These are phyloP conservation scores for Oligia latruncula DNA, from an alignment of 2,888 invertebrate species.

Conservation along the genomic window DNA sequence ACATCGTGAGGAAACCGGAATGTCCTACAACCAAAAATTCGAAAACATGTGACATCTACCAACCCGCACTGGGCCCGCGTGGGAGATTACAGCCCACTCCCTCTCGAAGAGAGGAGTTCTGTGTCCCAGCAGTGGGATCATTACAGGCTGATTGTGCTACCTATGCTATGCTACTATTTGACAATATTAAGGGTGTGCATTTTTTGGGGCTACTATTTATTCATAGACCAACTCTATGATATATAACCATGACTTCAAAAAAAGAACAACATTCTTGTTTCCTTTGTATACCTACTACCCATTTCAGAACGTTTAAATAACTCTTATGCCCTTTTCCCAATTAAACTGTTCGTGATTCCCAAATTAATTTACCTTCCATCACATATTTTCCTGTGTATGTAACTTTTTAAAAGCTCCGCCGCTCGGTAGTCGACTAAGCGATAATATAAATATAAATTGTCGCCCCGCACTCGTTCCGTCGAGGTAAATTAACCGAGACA, in stretches of 20 bases:
- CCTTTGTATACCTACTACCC: no score
- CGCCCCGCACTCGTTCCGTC: slow-evolving; percentile 54
- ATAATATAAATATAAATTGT: slow-evolving; percentile 69
- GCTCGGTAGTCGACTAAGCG: slow-evolving; percentile 37
- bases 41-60: background rate
- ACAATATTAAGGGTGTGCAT: background rate
- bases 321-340: background rate
- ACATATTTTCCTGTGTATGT: slow-evolving; percentile 11
- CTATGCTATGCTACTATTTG: background rate
- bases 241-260: background rate
- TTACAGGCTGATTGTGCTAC: background rate
- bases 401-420: slow-evolving; percentile 31
- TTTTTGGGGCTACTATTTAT: background rate
- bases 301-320: background rate
- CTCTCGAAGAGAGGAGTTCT: no score
- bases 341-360: background rate
- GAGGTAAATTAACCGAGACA: slow-evolving; percentile 64
- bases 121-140: background rate
- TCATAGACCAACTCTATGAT: background rate
- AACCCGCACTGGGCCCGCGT: background rate
- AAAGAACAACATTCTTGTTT: background rate
- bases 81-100: no score
- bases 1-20: background rate
- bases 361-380: slow-evolving; percentile 27
- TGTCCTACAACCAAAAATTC: background rate